Conservation (phyloP, 92 coral and sea anemone genomes). For the Bergia puertoricense region DNA sequence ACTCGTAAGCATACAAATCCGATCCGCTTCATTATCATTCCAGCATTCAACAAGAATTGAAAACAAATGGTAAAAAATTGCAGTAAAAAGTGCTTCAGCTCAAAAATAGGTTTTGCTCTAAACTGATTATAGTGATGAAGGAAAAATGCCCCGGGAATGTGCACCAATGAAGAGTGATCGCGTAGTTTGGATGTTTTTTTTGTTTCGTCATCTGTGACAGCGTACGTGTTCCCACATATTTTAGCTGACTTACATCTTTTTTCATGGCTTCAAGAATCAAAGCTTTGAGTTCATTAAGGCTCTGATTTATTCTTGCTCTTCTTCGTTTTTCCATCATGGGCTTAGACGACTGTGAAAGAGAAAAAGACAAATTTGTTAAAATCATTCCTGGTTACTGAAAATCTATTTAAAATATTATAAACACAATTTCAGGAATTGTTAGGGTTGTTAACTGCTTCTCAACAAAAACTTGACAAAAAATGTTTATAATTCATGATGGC, state of each 20-base stretch:
- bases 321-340: conserved; percentile 87
- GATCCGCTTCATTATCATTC: background rate
- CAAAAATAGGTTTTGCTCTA: background rate
- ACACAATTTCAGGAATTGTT: background rate
- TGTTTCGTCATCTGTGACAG: conserved; percentile 4
- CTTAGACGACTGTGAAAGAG: conserved; percentile 66
- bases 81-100: background rate
- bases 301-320: conserved; percentile 81
- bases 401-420: background rate
- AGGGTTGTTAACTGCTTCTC: background rate
- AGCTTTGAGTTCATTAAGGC: conserved; percentile 80
- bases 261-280: conserved; percentile 85
- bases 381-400: background rate
- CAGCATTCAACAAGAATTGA: background rate
- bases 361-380: background rate
- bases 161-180: background rate
- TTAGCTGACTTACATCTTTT: conserved; percentile 71
- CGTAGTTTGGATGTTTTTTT: background rate
- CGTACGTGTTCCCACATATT: background rate
- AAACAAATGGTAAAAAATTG: background rate
- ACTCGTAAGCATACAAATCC: conserved; percentile 1
- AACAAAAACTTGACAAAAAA: background rate
- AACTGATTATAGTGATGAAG: background rate
- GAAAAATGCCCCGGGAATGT: background rate
- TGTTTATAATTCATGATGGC: too few relatives aligned